Percentiles rank a stretch among this genome's conserved stretches.
Evolutionary conservation across 2,888 invertebrate genomes (phyloP).

Genomic region (Aphodius sticticus): DNA sequence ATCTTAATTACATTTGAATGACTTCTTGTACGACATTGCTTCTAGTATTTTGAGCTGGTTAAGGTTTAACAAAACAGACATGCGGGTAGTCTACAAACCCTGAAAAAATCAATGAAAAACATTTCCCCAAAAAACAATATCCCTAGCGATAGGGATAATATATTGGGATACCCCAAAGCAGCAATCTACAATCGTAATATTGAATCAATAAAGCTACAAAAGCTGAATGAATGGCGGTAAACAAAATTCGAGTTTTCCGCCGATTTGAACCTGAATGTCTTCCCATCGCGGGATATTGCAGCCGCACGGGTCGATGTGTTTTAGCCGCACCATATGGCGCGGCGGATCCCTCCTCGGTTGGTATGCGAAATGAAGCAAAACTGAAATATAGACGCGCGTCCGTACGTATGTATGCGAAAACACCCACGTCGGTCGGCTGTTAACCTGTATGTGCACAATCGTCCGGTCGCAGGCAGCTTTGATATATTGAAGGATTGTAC

Average conservation of each 20-base stretch:
- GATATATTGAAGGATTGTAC: too few relatives aligned
- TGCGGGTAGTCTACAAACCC: too few relatives aligned
- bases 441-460: slow-evolving; percentile 14
- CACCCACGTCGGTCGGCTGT: slow-evolving; percentile 19
- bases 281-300: background rate
- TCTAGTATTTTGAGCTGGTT: too few relatives aligned
- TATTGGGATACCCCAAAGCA: background rate
- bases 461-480: background rate
- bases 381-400: slow-evolving; percentile 17
- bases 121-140: too few relatives aligned
- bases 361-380: slow-evolving; percentile 12
- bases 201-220: background rate
- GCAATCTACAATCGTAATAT: background rate
- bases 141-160: too few relatives aligned
- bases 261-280: slow-evolving; percentile 8
- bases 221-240: background rate
- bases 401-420: slow-evolving; percentile 9
- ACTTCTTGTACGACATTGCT: too few relatives aligned
- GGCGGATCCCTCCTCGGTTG: background rate
- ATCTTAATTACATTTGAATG: too few relatives aligned
- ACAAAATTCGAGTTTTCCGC: background rate
- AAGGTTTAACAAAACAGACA: too few relatives aligned
- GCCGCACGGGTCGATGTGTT: background rate
- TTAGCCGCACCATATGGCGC: slow-evolving; percentile 15
- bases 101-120: too few relatives aligned